Percentiles rank a stretch among this genome's conserved stretches.
Conservation (phyloP, 2,888 invertebrate genomes). For the Allophyes oxyacanthae region DNA sequence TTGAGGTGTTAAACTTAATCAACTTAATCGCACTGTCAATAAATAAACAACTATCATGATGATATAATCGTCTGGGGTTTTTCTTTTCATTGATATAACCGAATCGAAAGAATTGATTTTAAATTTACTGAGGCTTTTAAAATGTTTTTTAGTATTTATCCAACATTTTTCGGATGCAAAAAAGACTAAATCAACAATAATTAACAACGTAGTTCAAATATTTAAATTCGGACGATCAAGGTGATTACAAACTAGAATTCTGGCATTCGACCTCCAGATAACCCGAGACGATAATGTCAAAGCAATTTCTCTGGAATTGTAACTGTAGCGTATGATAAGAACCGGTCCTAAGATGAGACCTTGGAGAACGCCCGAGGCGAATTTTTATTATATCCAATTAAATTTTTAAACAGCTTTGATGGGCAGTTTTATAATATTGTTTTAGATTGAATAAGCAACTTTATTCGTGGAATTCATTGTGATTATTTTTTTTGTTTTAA, state of each 20-base stretch:
- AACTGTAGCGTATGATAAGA: slow-evolving; percentile 54
- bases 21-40: slow-evolving; percentile 26
- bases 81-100: slow-evolving; percentile 17
- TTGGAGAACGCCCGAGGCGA: slow-evolving; percentile 47
- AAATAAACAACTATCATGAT: slow-evolving; percentile 34
- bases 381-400: slow-evolving; percentile 27
- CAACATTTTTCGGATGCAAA: slow-evolving; percentile 2
- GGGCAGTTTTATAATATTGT: slow-evolving; percentile 33
- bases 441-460: slow-evolving; percentile 23
- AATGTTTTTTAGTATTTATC: not conserved
- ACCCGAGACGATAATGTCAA: slow-evolving; percentile 61
- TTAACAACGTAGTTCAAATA: slow-evolving; percentile 28
- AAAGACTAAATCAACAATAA: slow-evolving; percentile 20
- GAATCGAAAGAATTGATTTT: slow-evolving; percentile 15
- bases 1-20: slow-evolving; percentile 42
- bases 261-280: slow-evolving; percentile 61
- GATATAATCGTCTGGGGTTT: slow-evolving; percentile 21
- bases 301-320: slow-evolving; percentile 59
- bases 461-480: slow-evolving; percentile 3
- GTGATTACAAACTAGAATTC: slow-evolving; percentile 49
- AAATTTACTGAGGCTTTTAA: slow-evolving; percentile 13
- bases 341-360: slow-evolving; percentile 55
- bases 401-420: slow-evolving; percentile 17
- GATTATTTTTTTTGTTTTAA: slow-evolving; percentile 11
- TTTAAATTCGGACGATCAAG: slow-evolving; percentile 37